These are phyloP conservation scores for Opisthocomus hoazin DNA, from an alignment of 2,113 vertebrate genomes.

Conservation along the genomic window DNA sequence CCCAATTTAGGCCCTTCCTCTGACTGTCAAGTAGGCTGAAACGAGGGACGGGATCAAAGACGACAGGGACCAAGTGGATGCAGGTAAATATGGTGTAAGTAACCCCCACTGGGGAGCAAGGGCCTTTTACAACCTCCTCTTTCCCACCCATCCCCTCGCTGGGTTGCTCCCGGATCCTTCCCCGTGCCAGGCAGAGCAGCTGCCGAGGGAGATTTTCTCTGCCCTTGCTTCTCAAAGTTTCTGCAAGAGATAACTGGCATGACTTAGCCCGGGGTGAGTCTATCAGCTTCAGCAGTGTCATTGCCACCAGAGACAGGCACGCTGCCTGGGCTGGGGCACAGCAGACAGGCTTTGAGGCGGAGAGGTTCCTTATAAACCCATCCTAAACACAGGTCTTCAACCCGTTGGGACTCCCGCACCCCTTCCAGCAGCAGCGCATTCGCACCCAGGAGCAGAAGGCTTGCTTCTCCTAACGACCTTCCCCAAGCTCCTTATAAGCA, in stretches of 20 bases:
- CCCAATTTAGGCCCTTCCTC: constrained; percentile 29
- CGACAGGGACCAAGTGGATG: background rate
- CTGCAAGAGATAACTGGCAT: background rate
- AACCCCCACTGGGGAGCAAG: background rate
- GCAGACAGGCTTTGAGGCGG: background rate
- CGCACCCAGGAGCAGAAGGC: background rate
- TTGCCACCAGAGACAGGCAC: background rate
- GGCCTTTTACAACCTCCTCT: background rate
- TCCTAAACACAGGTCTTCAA: fast-evolving
- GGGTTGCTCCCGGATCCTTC: background rate
- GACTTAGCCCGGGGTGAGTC: background rate
- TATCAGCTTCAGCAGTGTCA: background rate
- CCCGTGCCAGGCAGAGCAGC: background rate
- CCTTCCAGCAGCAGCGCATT: background rate
- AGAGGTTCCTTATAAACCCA: background rate
- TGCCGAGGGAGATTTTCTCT: background rate
- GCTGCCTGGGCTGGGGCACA: background rate
- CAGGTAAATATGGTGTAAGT: background rate
- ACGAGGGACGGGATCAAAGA: background rate
- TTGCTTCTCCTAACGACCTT: background rate
- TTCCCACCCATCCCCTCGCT: background rate
- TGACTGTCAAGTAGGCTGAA: constrained; percentile 24
- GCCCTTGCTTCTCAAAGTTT: background rate
- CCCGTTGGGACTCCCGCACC: background rate
- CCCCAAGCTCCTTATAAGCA: background rate